Conservation (phyloP, 1,140 invertebrate species). For the Drosophila arizonae region DNA sequence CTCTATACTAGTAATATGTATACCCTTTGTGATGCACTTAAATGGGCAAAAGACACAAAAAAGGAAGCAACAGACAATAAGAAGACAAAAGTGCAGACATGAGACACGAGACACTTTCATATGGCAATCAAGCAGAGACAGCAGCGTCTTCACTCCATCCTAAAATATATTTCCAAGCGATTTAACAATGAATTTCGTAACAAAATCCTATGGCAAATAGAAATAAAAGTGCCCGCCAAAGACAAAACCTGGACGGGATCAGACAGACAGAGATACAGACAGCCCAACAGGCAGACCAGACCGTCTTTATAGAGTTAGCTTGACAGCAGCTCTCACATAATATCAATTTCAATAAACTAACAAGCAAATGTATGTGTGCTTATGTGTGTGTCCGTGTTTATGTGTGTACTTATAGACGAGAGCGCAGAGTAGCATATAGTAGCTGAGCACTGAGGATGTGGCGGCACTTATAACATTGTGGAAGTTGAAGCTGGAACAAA, state of each 20-base stretch:
- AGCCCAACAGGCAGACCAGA: background rate
- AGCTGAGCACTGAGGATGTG: conserved; percentile 24
- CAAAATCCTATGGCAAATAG: conserved; percentile 68
- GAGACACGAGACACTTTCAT: conserved; percentile 34
- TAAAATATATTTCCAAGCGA: conserved; percentile 63
- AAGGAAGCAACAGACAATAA: conserved; percentile 1
- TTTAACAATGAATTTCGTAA: conserved; percentile 76
- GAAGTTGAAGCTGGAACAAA: background rate
- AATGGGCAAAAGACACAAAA: background rate
- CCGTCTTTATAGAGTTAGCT: conserved; percentile 40
- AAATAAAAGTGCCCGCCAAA: conserved; percentile 48
- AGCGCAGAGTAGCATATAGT: conserved; percentile 6
- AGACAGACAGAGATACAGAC: conserved; percentile 4
- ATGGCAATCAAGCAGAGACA: conserved; percentile 46
- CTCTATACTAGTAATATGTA: too few species aligned
- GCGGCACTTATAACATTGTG: conserved; percentile 39
- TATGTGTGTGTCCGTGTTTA: background rate
- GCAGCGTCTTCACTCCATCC: conserved; percentile 17
- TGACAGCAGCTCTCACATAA: conserved; percentile 61
- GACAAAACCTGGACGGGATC: conserved; percentile 6
- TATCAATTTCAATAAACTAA: conserved; percentile 81
- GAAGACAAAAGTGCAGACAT: conserved; percentile 1
- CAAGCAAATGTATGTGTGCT: conserved; percentile 60
- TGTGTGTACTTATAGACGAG: conserved; percentile 38
- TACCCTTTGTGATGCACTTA: background rate